A percentile compares a stretch with the other conserved stretches of the same genome.
phyloP scores from a whole-genome alignment of 1,140 invertebrate species.

The Eciton burchellii region DNA sequence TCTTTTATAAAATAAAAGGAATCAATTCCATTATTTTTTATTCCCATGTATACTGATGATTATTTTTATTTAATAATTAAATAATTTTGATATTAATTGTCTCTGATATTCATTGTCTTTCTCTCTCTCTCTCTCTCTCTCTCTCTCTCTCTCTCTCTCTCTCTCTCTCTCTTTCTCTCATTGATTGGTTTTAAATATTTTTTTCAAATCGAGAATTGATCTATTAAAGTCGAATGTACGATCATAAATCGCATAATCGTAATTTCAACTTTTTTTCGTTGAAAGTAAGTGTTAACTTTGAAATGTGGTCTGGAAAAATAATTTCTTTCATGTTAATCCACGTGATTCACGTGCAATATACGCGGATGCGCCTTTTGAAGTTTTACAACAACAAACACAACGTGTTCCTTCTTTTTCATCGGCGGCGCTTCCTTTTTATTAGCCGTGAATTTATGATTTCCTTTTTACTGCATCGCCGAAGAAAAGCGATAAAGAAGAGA shows the following conservation, averaged over 20 bases:
- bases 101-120: too few relatives aligned
- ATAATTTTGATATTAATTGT: too few relatives aligned
- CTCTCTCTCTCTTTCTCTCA: too few relatives aligned
- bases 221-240: not conserved
- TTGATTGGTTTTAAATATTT: too few relatives aligned
- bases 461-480: not conserved
- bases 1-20: too few relatives aligned
- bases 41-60: too few relatives aligned
- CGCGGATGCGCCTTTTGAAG: conserved; percentile 2
- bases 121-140: too few relatives aligned
- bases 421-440: conserved; percentile 1
- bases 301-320: conserved; percentile 32
- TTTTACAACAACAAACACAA: conserved; percentile 4
- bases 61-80: too few relatives aligned
- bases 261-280: conserved; percentile 9
- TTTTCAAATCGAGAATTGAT: conserved; percentile 12
- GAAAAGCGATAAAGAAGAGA: not conserved
- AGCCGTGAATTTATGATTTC: not conserved
- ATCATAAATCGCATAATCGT: not conserved
- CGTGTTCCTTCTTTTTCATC: not conserved
- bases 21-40: too few relatives aligned
- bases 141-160: too few relatives aligned
- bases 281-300: not conserved
- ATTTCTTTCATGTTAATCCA: conserved; percentile 9
- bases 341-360: not conserved